A percentile compares a stretch with the other conserved stretches of the same genome.
phyloP scores from a whole-genome alignment of 2,797 vertebrate species.

The Acanthornis magna region DNA sequence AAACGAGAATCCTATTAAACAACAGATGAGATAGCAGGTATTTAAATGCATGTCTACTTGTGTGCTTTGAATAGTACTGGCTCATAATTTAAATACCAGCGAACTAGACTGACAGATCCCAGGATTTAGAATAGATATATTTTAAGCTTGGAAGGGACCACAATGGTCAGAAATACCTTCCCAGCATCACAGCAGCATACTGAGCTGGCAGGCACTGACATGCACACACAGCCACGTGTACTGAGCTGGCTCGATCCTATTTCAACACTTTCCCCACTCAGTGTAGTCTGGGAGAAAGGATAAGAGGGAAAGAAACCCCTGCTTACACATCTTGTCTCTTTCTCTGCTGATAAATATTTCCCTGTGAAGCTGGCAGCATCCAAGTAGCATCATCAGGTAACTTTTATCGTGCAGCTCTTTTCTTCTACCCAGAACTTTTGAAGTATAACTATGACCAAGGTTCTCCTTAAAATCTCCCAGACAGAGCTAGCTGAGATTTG shows the following conservation, averaged over 20 bases:
- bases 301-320: rapidly evolving
- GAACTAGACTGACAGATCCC: background rate
- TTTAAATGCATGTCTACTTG: background rate
- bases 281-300: background rate
- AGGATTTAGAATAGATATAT: background rate
- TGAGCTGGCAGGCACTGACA: background rate
- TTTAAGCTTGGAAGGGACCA: background rate
- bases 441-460: background rate
- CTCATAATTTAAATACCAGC: background rate
- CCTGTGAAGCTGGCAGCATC: background rate
- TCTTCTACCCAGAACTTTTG: background rate
- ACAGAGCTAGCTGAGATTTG: background rate
- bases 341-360: background rate
- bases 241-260: background rate
- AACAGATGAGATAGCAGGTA: background rate
- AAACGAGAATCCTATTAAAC: background rate
- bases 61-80: background rate
- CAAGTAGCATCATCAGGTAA: background rate
- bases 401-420: background rate
- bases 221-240: rapidly evolving
- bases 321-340: background rate
- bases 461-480: background rate
- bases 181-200: rapidly evolving
- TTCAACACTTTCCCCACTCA: background rate
- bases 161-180: background rate